Evolutionary conservation across 1,140 invertebrate species (phyloP), one percentile per base, ranked within the genome.

Genomic region (Plectus sambesii): DNA sequence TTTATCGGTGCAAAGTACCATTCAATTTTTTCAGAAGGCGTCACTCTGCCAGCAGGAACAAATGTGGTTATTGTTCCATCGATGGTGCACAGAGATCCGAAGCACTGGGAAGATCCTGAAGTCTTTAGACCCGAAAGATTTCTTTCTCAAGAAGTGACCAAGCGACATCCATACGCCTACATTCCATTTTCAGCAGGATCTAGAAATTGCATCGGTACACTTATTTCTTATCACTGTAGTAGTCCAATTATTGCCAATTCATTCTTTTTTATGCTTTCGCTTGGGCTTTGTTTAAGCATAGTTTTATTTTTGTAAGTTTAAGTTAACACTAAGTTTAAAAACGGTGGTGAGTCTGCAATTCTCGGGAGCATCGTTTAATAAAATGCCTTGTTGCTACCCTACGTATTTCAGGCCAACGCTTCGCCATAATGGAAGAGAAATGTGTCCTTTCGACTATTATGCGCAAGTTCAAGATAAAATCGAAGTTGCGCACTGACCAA

Each of bases 81-180:
- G 61, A 79, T 80, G 60, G 70, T 87, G 25, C 87, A 92, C 70
- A 79, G 84, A 39, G 74, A 79, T 61, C 69, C 76, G 6, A 79
- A 86, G 49, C 76, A 81, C 51, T 93, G 83, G 70, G 79, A 82
- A 0, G 82, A 93, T 67, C 84, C 88, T 0, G 76, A 84, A 38
- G 76, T 74, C 43, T 94, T 92, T 67, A 76, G 90, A 73, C 89
- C 89, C 0, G 87, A 94, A 51, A 81, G 89, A 64, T 94, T 93
- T 74, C 72, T 88, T 42, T 81, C 82, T 0, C 81, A 82, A 0
- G 87, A 92, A 69, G 77, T 79, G 43, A 56, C 52, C 26, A 46
- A 53, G n/a, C 61, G 70, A 50, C 74, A 74, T 62, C 72, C 74
- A 9, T 74, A 69, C 51, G 60, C 55, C 19, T 74, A 69, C 51